Percentiles rank a stretch among this genome's conserved stretches.
Conservation (phyloP, 2,113 vertebrate genomes). For the Ptyas mucosa region DNA sequence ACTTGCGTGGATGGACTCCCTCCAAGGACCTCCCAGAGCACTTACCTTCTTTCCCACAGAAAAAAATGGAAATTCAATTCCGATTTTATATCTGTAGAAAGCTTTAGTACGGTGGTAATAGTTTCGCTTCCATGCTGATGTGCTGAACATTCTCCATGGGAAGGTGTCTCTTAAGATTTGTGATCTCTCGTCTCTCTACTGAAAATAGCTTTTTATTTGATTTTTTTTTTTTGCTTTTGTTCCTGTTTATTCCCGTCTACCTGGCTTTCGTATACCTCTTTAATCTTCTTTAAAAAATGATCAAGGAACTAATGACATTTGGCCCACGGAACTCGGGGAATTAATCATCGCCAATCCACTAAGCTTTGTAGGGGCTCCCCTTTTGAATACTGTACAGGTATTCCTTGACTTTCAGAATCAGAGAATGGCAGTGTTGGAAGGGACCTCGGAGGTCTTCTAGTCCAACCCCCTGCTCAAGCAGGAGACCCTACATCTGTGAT, state of each 20-base stretch:
- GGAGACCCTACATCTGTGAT: no score
- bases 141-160: neutral
- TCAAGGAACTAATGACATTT: neutral
- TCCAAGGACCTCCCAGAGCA: neutral
- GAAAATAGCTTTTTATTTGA: neutral
- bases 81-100: neutral
- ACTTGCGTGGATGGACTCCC: neutral
- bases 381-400: neutral
- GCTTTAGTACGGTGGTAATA: neutral
- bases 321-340: neutral
- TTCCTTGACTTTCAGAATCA: no score
- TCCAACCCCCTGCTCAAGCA: no score
- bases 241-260: neutral
- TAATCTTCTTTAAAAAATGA: neutral
- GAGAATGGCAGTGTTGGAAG: no score
- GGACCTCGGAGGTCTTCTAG: no score
- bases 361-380: neutral
- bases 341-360: neutral
- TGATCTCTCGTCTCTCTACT: neutral
- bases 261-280: neutral
- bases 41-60: neutral
- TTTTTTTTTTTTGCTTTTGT: neutral
- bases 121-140: neutral
- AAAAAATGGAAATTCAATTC: neutral
- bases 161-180: neutral